Evolutionary conservation across 2,113 vertebrate species (phyloP), one percentile per base, ranked within the genome.

Genomic region (Calidris pugnax): DNA sequence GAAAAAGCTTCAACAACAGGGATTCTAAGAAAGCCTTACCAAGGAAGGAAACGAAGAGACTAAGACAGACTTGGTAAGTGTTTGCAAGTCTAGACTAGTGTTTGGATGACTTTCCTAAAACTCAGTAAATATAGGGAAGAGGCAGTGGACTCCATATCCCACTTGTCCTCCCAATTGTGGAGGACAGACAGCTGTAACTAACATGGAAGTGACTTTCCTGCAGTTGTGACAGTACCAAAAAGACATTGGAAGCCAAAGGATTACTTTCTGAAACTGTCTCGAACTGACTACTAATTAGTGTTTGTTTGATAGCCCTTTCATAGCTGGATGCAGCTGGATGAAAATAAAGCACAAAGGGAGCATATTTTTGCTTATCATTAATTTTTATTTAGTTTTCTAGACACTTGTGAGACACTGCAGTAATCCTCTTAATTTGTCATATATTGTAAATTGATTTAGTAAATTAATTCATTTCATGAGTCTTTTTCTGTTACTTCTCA

Each of bases 271-370:
- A 93, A 77, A 87, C 41, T 87, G 15, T 57, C 92, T 75, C 57
- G 73, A 90, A 74, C 47, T 87, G 75, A 51, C 73, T 90, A 43
- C 71, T 96, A 95, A 96, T 96, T 95, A 94, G 63, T 75, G 51
- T 60, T 85, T 93, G 33, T 94, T 85, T 94, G 67, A 92, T 91
- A 94, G 56, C 41, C 45, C 28, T 89, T 96, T 97, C 74, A 92
- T 81, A 93, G 55, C 43, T 96, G 95, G 76, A 87, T 95, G 56
- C 76, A 85, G 63, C 51, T 90, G 88, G 74, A 83, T 92, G 77
- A 73, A 96, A 87, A 66, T 59, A 96, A 90, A 68, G 37, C 64
- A 67, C 94, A 91, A 85, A 95, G 74, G 85, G 57, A 97, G 10
- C 20, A 39, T 17, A 47, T 68, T 95, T 85, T 84, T 91, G 33